phyloP scores from a whole-genome alignment of 2,797 vertebrate genomes.

The Aselliscus stoliczkanus region DNA sequence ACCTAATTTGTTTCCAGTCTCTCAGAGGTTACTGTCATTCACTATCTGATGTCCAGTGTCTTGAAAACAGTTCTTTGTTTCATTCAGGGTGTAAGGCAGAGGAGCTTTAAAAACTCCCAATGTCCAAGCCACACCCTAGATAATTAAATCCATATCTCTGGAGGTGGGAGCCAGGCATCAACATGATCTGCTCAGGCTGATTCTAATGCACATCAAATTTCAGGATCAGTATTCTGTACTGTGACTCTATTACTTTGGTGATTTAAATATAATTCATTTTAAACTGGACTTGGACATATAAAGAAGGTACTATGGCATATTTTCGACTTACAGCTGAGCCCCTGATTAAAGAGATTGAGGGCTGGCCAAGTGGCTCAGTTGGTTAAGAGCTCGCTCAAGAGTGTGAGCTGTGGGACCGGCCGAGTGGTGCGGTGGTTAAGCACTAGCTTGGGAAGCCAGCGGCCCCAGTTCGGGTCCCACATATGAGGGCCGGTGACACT shows the following conservation, averaged over 20 bases:
- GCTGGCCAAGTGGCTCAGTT: no score
- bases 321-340: background rate
- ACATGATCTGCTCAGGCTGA: background rate
- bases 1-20: background rate
- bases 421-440: no score
- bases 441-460: no score
- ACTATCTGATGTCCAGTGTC: background rate
- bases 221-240: background rate
- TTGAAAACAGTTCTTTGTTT: background rate
- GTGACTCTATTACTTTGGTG: background rate
- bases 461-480: no score
- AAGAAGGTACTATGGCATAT: background rate
- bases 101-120: background rate
- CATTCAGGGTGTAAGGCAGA: background rate
- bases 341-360: conserved; percentile 15
- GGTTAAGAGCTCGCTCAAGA: no score
- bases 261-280: conserved; percentile 23
- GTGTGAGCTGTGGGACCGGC: no score
- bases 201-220: background rate
- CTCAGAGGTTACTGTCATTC: background rate
- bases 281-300: background rate
- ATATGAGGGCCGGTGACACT: no score
- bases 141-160: background rate
- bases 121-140: background rate
- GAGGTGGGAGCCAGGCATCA: background rate